Conservation (phyloP, 2,113 vertebrate genomes). For the Mixornis gularis region DNA sequence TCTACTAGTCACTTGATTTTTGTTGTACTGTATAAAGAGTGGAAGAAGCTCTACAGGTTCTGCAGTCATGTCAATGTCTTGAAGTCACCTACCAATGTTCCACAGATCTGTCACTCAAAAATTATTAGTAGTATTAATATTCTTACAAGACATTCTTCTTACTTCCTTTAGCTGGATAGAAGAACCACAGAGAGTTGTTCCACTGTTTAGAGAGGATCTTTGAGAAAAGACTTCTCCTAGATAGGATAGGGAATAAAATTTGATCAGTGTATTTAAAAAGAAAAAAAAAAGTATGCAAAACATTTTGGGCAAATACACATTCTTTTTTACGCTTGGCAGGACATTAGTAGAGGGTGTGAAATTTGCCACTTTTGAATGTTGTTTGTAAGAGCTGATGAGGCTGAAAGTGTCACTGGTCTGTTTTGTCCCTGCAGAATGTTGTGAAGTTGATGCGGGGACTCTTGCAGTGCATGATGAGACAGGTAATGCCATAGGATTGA, state of each 20-base stretch:
- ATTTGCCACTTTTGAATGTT: not conserved
- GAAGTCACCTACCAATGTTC: not conserved
- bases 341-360: not conserved
- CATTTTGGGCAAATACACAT: fast-evolving
- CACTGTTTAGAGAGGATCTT: not conserved
- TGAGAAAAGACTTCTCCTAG: not conserved
- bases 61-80: not conserved
- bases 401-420: not conserved
- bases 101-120: not conserved
- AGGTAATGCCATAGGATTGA: constrained; percentile 73
- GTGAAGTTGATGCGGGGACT: constrained; percentile 98
- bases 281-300: not conserved
- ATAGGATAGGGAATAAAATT: not conserved
- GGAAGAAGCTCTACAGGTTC: not conserved
- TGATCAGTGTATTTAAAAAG: not conserved
- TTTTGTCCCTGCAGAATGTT: constrained; percentile 84
- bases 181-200: not conserved
- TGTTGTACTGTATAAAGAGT: not conserved
- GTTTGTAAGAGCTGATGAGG: not conserved
- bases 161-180: not conserved
- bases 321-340: not conserved
- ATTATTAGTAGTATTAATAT: not conserved
- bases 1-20: not conserved
- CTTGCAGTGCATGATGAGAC: constrained; percentile 97
- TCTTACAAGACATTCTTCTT: not conserved